phyloP scores from a whole-genome alignment of 2,797 vertebrate species.

The Myotis vivesi region DNA sequence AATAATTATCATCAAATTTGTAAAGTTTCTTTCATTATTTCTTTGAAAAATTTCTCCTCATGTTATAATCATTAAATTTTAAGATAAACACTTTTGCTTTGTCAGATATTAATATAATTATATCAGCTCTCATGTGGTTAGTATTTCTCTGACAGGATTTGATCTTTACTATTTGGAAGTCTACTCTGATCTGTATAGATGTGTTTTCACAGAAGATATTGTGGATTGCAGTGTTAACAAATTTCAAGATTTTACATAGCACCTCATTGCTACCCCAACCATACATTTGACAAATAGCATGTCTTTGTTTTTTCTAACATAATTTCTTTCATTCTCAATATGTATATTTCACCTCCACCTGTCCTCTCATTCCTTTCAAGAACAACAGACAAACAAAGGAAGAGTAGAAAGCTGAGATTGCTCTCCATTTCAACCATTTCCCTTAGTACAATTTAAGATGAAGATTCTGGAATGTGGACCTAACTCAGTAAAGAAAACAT shows the following conservation, averaged over 20 bases:
- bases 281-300: background rate
- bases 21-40: background rate
- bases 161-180: background rate
- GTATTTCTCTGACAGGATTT: background rate
- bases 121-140: background rate
- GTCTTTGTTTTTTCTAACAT: background rate
- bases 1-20: background rate
- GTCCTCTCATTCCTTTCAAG: background rate
- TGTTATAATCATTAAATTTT: background rate
- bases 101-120: background rate
- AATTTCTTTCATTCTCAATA: background rate
- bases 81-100: background rate
- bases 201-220: background rate
- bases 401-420: background rate
- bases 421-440: background rate
- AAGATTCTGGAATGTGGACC: background rate
- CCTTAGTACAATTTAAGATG: background rate
- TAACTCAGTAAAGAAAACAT: background rate
- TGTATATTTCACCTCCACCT: background rate
- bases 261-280: background rate
- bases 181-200: background rate
- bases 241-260: background rate
- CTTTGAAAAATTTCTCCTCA: background rate
- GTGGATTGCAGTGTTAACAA: background rate
- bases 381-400: background rate